Base-by-base conservation (phyloP, 2,888 invertebrate genomes). In the Ichneumoninae sp. region DNA sequence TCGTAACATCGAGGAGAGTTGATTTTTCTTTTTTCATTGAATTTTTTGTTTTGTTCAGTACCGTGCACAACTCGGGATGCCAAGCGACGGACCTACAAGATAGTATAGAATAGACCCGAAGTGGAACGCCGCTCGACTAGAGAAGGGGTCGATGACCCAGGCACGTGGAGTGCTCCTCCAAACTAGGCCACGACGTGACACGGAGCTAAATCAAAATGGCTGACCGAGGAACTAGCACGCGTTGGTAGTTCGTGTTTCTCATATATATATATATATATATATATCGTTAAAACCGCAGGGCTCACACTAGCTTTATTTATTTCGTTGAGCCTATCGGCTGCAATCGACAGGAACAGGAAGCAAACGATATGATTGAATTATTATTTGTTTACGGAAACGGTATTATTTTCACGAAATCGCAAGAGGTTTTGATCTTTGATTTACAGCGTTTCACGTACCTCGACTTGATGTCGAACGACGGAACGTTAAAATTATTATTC, bases 101-200 rank as follows among this genome's bases (percentile, higher is more conserved):
- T 63, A 63, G 22, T 40, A 66, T 52, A 52, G 65, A 65, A 66
- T 65, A 80, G 81, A 81, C 83, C 68, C 83, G 70, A 68, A 69
- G 73, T 63, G 77, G 76, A 76, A 66, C 79, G 83, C 40, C 71
- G 44, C 80, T 77, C 80, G 75, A 70, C 84, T 81, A 71, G 86
- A 86, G 78, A 83, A 82, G 82, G 87, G 89, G 91, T 90, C 92
- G 90, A 90, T 90, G 92, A 92, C 92, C 92, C 91, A 89, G 89
- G 91, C 92, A 92, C 92, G 92, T 92, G 92, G 92, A 92, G 90
- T 87, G 88, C 88, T 88, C 83, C 83, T 54, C 81, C 83, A 83
- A 92, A 92, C 92, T 92, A 92, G 92, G 92, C 91, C 92, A 92
- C 90, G 89, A 86, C 91, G 92, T 92, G 92, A 92, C 92, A 92